Conservation (phyloP, 2,113 vertebrate species). For the Mustela lutreola region DNA sequence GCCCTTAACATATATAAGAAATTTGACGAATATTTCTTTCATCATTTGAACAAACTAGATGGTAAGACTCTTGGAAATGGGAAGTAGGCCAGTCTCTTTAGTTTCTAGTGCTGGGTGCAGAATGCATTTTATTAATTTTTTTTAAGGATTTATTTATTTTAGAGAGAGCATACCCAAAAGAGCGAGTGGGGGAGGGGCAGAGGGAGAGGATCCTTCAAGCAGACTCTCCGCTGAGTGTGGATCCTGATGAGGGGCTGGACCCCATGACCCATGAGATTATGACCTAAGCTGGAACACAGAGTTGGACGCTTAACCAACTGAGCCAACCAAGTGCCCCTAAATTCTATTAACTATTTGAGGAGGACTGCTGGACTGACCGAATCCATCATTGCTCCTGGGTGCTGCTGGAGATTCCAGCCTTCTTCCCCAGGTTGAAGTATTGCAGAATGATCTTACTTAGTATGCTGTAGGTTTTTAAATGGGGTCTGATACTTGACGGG, state of each 20-base stretch:
- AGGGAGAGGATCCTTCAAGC: neutral
- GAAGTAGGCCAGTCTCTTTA: neutral
- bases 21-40: neutral
- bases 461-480: neutral
- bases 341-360: neutral
- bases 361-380: neutral
- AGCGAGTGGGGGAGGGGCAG: neutral
- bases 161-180: neutral
- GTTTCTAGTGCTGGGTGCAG: neutral
- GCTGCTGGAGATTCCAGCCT: neutral
- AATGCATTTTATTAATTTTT: slow-evolving; percentile 23
- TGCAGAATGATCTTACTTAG: neutral
- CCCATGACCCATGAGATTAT: neutral
- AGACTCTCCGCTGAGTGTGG: neutral
- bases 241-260: neutral
- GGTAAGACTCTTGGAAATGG: neutral
- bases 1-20: neutral
- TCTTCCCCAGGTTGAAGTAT: neutral
- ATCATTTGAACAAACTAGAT: neutral
- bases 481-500: neutral
- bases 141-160: neutral
- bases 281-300: neutral
- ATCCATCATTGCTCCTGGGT: neutral
- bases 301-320: neutral
- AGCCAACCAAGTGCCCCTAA: neutral